Evolutionary conservation across 2,888 invertebrate species (phyloP), one percentile per base, ranked within the genome.

Genomic region (Marasmarcha lunaedactyla): DNA sequence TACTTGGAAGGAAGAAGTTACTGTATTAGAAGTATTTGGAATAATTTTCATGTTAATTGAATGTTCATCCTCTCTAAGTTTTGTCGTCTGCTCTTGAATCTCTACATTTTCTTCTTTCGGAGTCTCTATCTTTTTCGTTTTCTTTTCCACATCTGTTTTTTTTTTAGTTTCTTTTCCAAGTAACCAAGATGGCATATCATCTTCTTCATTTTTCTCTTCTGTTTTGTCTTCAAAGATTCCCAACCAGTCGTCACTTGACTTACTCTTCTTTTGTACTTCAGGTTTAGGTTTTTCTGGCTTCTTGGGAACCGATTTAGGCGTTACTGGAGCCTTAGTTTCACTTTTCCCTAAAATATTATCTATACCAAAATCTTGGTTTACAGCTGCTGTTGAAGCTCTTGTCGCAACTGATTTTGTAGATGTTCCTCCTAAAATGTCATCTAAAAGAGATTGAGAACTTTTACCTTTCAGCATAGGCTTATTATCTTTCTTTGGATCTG

Each of bases 341-440:
- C 44, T 58, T 50, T 68, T 74, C 14, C 65, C 66, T 33, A 78
- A 48, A 46, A 78, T 60, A 2, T 64, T 61, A 45, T 76, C 70
- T 25, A 81, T 63, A 50, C 74, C 65, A 42, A 72, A 71, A 14
- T 77, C 71, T 51, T 72, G 64, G 46, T 56, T 71, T 51, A 71
- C 76, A 7, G 49, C 48, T 25, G 60, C 55, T 37, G 64, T 66
- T 2, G 52, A 42, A 5, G 69, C 61, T 44, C 57, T 57, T 41
- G 40, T 58, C 2, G 58, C 49, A 7, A 42, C 50, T 3, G 58
- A 46, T 59, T 76, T 76, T 34, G 54, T 55, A 2, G 72, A 59
- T 26, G 85, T 59, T 5, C 77, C 69, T 14, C 87, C 87, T 41
- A 88, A 63, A 45, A 87, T 85, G 57, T 87, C 87, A 38, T 85